Evolutionary conservation across 2,888 invertebrate species (phyloP), one percentile per base, ranked within the genome.

Genomic region (Agrochola lychnidis): DNA sequence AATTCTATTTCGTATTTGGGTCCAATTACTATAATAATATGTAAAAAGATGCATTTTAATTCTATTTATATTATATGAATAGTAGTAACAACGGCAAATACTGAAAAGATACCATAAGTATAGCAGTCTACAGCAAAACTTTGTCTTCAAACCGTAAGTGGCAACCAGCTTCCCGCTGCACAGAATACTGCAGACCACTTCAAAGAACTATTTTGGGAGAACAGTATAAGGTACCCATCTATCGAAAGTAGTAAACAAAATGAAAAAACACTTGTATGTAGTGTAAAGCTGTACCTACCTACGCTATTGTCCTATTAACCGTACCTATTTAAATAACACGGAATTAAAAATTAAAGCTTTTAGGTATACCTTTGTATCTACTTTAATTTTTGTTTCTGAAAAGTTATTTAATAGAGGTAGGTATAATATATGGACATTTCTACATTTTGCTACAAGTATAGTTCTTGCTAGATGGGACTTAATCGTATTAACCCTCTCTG

Each of bases 381-480:
- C 78, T 63, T 78, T 22, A 12, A 40, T 73, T 79, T 79, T 74
- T 30, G 14, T 57, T 64, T 75, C 81, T 78, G 75, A n/a, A 53
- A 73, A 25, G 42, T 76, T 78, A 48, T 61, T 10, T 42, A 22
- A 6, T 51, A 59, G 7, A n/a, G 40, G 48, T 70, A 25, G 73
- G 51, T 73, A 72, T 45, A 45, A 42, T 22, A 16, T n/a, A 30
- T 30, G 73, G 45, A 53, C 73, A 72, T 53, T 51, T 25, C 45
- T 64, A 2, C 45, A 22, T 56, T 53, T 56, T 36, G 25, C 45
- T 42, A 25, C 40, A 36, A 42, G 22, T 61, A 48, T 69, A 78
- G 42, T 42, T 59, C 36, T 57, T 75, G 36, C 36, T 59, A 67
- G n/a, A 36, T 75, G 36, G 19, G 19, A 45, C n/a, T n/a, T 72